Base-by-base conservation (phyloP, 2,113 vertebrate genomes). In the Corythaeola cristata region DNA sequence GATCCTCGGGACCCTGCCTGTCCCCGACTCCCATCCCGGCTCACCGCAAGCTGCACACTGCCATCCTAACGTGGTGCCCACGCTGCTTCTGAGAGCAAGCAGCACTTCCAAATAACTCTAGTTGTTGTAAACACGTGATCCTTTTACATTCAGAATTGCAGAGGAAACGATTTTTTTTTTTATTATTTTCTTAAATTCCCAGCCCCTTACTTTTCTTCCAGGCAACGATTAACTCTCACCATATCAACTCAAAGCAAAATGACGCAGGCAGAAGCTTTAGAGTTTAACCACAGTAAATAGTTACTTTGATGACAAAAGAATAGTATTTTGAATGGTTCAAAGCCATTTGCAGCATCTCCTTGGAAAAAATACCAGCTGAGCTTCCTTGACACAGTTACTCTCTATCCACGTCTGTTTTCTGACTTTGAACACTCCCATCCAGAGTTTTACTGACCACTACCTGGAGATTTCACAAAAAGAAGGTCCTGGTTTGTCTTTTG, bases 1-100 rank as follows among this genome's bases (percentile, higher is more conserved):
- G 95, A 85, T 94, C 97, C 96, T 93, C 74, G 37, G 19, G 59
- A 86, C 88, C 63, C 92, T 80, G 94, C 90, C 91, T 30, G 81
- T 85, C 63, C 27, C 45, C 4, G 44, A 19, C 63, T 71, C 90
- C 86, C 91, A 90, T 78, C 96, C 74, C 49, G 60, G 85, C 72
- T 82, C 91, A 85, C 71, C 60, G 35, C 73, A 78, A 67, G 67
- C 94, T 89, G 94, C 85, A 76, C 4, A 64, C 41, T 71, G 78
- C 75, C 89, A 44, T 53, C 92, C 89, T 58, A 91, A 89, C 85
- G 88, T 67, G 64, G 21, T 87, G 80, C 84, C 87, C 91, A 93
- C 37, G 33, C 79, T 73, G 76, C 84, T 79, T 16, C 32, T 37
- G 56, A 82, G 63, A 18, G 44, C 87, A 32, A 95, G 62, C 17